phyloP scores from a whole-genome alignment of 1,140 invertebrate species.

The Brachionus calyciflorus region DNA sequence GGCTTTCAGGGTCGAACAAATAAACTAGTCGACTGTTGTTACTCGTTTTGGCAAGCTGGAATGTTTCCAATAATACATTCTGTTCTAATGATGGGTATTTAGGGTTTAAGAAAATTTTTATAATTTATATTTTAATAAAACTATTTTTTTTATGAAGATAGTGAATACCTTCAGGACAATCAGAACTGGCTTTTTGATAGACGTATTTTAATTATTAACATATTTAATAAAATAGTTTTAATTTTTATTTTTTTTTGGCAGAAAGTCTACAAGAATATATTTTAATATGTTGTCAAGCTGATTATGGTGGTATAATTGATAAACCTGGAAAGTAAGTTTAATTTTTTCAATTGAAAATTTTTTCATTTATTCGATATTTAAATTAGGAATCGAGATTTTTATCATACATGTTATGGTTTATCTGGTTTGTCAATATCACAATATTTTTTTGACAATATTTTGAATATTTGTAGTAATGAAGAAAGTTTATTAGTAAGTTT shows the following conservation, averaged over 20 bases:
- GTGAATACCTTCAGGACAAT: constrained; percentile 9
- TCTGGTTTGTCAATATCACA: constrained; percentile 92
- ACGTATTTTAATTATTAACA: constrained; percentile 50
- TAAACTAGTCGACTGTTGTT: constrained; percentile 96
- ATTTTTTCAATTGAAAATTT: too few relatives aligned
- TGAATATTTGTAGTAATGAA: constrained; percentile 62
- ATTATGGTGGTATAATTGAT: constrained; percentile 85
- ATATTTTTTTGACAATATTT: constrained; percentile 67
- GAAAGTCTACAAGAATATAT: constrained; percentile 88
- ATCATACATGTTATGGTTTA: constrained; percentile 92
- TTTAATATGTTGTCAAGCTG: constrained; percentile 82
- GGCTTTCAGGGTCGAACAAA: constrained; percentile 86
- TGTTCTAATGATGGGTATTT: neutral
- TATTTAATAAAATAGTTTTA: neutral
- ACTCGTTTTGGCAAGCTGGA: constrained; percentile 96
- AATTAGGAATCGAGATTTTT: constrained; percentile 77
- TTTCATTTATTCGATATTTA: neutral
- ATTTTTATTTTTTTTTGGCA: constrained; percentile 53
- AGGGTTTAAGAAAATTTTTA: neutral
- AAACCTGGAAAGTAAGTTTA: constrained; percentile 82
- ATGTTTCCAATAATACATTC: constrained; percentile 70
- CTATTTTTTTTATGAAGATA: neutral
- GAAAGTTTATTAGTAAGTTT: constrained; percentile 66
- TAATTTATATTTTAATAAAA: neutral
- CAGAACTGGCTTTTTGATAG: constrained; percentile 47